Percentiles rank a stretch among this genome's conserved stretches.
phyloP scores from a whole-genome alignment of 2,888 invertebrate species.

The Noctua pronuba region DNA sequence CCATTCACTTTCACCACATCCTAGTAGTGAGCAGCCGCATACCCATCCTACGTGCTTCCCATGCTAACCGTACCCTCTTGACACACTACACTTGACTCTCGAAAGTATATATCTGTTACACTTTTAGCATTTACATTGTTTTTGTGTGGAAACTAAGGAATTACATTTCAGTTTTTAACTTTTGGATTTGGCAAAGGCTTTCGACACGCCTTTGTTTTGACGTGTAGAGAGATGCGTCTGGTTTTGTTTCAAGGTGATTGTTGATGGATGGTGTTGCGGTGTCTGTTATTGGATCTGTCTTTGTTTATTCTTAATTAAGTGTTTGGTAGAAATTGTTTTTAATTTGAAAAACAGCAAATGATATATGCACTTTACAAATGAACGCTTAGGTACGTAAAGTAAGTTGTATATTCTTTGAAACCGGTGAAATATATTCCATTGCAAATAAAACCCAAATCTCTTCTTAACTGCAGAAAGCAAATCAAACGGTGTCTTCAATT shows the following conservation, averaged over 20 bases:
- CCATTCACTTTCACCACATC: constrained; percentile 78
- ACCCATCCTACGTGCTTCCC: constrained; percentile 79
- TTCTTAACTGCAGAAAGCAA: constrained; percentile 20
- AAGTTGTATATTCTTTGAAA: not conserved
- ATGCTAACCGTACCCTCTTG: constrained; percentile 80
- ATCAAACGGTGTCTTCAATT: constrained; percentile 47
- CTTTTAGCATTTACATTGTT: constrained; percentile 55
- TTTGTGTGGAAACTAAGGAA: constrained; percentile 48
- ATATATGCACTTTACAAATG: not conserved
- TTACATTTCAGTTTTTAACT: constrained; percentile 43
- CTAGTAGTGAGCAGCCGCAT: constrained; percentile 57
- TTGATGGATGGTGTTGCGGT: constrained; percentile 14
- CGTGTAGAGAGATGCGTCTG: constrained; percentile 34
- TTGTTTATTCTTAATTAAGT: constrained; percentile 5
- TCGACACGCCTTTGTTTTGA: constrained; percentile 48
- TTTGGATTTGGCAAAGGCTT: constrained; percentile 42
- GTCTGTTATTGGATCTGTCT: constrained; percentile 9
- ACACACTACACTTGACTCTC: constrained; percentile 82
- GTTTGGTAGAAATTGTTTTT: not conserved
- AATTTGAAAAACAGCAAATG: not conserved
- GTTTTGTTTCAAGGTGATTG: constrained; percentile 31
- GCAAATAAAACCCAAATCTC: constrained; percentile 1
- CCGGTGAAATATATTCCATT: not conserved
- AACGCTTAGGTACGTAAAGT: not conserved
- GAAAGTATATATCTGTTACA: constrained; percentile 76